Percentiles rank a stretch among this genome's conserved stretches.
These are phyloP conservation scores for Onthophagus sagittarius DNA, from an alignment of 2,888 invertebrate species.

Conservation along the genomic window DNA sequence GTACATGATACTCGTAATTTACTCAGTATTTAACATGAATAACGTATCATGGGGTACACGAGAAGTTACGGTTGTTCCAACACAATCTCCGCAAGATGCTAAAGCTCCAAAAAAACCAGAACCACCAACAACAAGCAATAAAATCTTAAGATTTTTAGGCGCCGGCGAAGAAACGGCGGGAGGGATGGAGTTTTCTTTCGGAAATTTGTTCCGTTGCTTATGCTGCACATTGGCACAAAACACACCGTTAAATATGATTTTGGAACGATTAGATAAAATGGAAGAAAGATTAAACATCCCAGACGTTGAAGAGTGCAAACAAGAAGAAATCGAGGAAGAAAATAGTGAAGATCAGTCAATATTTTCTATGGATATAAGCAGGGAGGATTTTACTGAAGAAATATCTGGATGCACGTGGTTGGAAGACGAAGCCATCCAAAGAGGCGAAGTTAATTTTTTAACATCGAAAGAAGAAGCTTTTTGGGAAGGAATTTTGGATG, in stretches of 20 bases:
- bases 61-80: constrained; percentile 56
- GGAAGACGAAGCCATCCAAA: constrained; percentile 61
- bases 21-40: constrained; percentile 89
- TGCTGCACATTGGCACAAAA: constrained; percentile 50
- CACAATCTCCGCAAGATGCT: constrained; percentile 39
- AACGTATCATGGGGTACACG: constrained; percentile 93
- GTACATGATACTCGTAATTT: constrained; percentile 89
- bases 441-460: constrained; percentile 64
- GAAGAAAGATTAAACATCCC: constrained; percentile 3
- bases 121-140: not conserved
- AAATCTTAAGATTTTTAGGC: not conserved
- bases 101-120: constrained; percentile 14
- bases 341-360: constrained; percentile 1
- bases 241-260: constrained; percentile 39
- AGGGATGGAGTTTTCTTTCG: constrained; percentile 51
- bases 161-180: constrained; percentile 39
- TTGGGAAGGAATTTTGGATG: constrained; percentile 72
- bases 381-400: not conserved
- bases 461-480: constrained; percentile 65
- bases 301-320: not conserved
- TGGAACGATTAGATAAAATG: constrained; percentile 20
- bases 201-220: constrained; percentile 54
- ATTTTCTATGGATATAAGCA: not conserved
- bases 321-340: not conserved
- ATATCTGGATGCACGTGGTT: constrained; percentile 54